These are phyloP conservation scores for Xenentodon cancila DNA, from an alignment of 2,797 vertebrate species.

Conservation along the genomic window DNA sequence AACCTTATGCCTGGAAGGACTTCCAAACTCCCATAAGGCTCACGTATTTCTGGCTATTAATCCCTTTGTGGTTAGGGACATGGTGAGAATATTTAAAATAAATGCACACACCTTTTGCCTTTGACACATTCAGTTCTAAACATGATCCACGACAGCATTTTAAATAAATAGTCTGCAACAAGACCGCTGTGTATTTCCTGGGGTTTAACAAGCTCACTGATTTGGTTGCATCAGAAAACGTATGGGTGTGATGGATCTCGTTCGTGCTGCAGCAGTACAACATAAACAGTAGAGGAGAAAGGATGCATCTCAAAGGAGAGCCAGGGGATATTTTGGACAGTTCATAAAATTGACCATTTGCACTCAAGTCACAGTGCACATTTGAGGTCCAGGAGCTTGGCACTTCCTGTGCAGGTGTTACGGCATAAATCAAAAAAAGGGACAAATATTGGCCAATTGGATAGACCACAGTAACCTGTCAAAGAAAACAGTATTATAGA, in stretches of 20 bases:
- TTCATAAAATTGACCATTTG: not conserved
- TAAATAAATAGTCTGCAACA: too few species aligned
- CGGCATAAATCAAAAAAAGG: not conserved
- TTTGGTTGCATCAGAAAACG: not conserved
- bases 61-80: not conserved
- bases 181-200: not conserved
- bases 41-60: not conserved
- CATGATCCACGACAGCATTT: not conserved
- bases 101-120: not conserved
- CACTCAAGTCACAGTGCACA: not conserved
- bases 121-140: not conserved
- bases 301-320: not conserved
- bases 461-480: not conserved
- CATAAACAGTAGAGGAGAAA: not conserved
- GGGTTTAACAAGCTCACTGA: not conserved
- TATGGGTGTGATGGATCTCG: not conserved
- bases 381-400: not conserved
- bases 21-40: not conserved
- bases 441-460: not conserved
- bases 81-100: not conserved
- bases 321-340: not conserved
- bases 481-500: not conserved
- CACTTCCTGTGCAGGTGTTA: not conserved
- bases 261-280: not conserved
- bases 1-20: too few species aligned